Percentiles rank a stretch among this genome's conserved stretches.
Conservation (phyloP, 2,113 vertebrate genomes). For the Atractosteus spatula region DNA sequence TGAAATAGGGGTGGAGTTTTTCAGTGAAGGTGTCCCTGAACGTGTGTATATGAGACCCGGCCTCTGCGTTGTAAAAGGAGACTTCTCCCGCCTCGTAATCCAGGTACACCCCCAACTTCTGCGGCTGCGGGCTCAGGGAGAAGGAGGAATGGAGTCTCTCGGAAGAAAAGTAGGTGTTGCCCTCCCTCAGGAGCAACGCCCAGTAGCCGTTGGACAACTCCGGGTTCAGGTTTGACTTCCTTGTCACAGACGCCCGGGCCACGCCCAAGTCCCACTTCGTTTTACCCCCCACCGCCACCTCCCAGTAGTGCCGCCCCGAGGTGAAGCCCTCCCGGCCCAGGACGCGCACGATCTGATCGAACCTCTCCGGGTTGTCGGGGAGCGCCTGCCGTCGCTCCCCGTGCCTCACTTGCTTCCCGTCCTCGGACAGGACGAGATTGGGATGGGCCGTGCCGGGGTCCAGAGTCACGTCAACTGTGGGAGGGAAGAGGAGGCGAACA, state of each 20-base stretch:
- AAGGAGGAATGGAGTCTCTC: constrained; percentile 43
- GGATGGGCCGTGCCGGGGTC: constrained; percentile 65
- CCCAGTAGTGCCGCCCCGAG: constrained; percentile 69
- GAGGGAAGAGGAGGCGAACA: background rate
- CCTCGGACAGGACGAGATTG: constrained; percentile 56
- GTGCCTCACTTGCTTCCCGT: constrained; percentile 61
- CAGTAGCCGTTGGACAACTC: constrained; percentile 58
- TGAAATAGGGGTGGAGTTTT: constrained; percentile 66
- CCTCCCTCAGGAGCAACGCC: constrained; percentile 69
- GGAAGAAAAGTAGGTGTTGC: constrained; percentile 40
- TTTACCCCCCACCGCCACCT: constrained; percentile 62
- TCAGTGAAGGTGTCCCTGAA: constrained; percentile 59
- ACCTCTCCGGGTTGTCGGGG: constrained; percentile 51
- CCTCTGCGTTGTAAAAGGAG: constrained; percentile 66
- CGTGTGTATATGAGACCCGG: constrained; percentile 59
- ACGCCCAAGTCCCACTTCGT: constrained; percentile 66
- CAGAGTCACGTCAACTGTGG: constrained; percentile 63
- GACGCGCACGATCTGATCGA: constrained; percentile 65
- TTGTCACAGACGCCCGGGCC: constrained; percentile 38
- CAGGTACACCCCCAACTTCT: constrained; percentile 58
- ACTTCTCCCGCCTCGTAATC: constrained; percentile 66
- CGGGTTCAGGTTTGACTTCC: constrained; percentile 65
- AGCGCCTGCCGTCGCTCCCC: constrained; percentile 51
- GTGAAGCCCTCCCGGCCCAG: constrained; percentile 51
- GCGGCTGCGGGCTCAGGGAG: constrained; percentile 38